These are phyloP conservation scores for Buceros bicornis DNA, from an alignment of 2,797 vertebrate species.

Conservation along the genomic window DNA sequence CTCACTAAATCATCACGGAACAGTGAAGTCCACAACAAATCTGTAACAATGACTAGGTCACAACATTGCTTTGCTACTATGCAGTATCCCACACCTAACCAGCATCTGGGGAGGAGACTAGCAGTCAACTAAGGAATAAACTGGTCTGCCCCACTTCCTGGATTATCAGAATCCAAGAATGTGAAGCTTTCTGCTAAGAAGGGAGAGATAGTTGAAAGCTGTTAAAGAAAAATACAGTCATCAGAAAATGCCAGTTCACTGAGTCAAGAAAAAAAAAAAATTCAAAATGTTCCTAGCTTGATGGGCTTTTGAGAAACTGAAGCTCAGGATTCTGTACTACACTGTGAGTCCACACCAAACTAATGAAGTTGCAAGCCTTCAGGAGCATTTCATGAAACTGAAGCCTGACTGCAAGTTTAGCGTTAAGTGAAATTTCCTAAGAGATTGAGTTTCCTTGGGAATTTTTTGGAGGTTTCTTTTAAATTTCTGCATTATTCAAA, in stretches of 20 bases:
- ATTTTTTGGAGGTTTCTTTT: background rate
- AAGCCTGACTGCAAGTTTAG: background rate
- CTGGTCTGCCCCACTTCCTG: background rate
- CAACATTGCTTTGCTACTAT: background rate
- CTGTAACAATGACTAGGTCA: background rate
- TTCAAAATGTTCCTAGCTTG: background rate
- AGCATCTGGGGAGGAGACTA: background rate
- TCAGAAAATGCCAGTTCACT: background rate
- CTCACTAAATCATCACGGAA: background rate
- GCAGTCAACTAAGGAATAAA: background rate
- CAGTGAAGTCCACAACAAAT: background rate
- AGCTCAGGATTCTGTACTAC: background rate
- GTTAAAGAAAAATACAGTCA: background rate
- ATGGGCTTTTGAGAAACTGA: background rate
- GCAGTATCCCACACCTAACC: background rate
- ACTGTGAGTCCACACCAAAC: background rate
- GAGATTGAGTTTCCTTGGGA: background rate
- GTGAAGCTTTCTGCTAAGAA: background rate
- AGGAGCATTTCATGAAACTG: background rate
- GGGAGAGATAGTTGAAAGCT: background rate
- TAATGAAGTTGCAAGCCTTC: background rate
- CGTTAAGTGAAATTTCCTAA: background rate
- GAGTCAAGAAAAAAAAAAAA: background rate
- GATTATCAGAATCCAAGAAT: background rate
- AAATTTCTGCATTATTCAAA: background rate